Percentiles rank a stretch among this genome's conserved stretches.
phyloP scores from a whole-genome alignment of 2,113 vertebrate species.

The Scortum barcoo region DNA sequence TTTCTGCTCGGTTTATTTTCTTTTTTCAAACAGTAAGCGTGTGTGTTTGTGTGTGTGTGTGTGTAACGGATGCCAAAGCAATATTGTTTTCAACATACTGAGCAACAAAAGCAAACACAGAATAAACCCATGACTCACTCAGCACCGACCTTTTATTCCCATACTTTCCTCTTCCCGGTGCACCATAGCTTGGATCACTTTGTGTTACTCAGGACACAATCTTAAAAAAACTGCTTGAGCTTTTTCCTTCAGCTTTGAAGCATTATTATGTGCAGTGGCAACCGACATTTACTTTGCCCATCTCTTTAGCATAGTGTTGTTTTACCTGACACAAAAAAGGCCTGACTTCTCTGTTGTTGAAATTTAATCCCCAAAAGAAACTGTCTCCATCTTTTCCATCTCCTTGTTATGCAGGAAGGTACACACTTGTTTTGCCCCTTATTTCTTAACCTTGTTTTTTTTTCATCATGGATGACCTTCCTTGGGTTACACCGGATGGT shows the following conservation, averaged over 20 bases:
- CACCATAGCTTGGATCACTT: neutral
- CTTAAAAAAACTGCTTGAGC: neutral
- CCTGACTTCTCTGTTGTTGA: no score
- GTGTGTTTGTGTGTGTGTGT: neutral
- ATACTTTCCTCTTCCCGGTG: neutral
- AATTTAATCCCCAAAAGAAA: neutral
- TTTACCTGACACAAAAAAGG: no score
- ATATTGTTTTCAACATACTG: neutral
- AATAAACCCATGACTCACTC: neutral
- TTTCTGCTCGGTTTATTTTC: neutral
- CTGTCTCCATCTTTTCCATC: neutral
- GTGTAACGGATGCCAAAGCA: neutral
- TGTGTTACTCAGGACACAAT: neutral
- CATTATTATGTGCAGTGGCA: no score
- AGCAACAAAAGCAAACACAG: neutral
- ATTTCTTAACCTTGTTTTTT: neutral
- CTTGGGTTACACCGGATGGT: no score
- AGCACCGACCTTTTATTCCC: neutral
- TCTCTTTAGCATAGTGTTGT: no score
- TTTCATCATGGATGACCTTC: neutral
- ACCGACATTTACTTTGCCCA: no score
- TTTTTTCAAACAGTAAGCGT: neutral
- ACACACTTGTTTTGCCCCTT: neutral
- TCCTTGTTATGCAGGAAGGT: neutral
- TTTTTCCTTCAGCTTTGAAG: no score